phyloP scores from a whole-genome alignment of 2,113 vertebrate genomes.

The Myiozetetes cayanensis region DNA sequence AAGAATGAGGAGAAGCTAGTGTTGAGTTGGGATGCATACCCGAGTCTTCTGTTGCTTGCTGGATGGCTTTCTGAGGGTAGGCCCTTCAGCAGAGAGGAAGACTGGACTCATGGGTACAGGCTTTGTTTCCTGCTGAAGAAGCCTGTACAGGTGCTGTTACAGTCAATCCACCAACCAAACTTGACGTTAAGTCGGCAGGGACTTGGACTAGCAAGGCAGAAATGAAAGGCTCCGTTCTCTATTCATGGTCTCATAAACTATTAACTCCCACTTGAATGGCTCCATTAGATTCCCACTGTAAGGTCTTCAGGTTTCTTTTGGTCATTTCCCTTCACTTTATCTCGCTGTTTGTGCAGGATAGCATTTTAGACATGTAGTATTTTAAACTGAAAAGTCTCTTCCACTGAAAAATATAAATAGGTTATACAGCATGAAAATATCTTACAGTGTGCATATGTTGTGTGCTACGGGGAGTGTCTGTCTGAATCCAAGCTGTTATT shows the following conservation, averaged over 20 bases:
- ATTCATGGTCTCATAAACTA: not conserved
- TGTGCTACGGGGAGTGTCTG: not conserved
- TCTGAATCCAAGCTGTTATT: not conserved
- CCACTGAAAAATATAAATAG: not conserved
- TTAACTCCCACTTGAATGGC: not conserved
- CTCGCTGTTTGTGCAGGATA: not conserved
- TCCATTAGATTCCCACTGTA: not conserved
- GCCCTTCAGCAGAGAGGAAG: not conserved
- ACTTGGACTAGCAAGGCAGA: not conserved
- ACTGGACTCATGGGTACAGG: not conserved
- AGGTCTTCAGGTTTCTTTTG: not conserved
- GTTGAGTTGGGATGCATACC: not conserved
- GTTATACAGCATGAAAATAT: not conserved
- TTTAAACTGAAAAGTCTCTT: not conserved
- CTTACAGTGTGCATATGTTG: not conserved
- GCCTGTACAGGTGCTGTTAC: not conserved
- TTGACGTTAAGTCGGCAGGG: not conserved
- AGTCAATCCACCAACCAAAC: not conserved
- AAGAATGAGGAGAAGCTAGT: not conserved
- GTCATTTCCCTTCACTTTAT: not conserved
- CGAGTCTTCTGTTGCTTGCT: not conserved
- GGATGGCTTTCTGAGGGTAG: not conserved
- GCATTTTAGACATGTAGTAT: not conserved
- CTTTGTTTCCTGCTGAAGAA: not conserved
- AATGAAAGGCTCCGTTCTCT: conserved; percentile 30